Evolutionary conservation across 2,888 invertebrate species (phyloP), one percentile per base, ranked within the genome.

Genomic region (Pimpla rufipes): DNA sequence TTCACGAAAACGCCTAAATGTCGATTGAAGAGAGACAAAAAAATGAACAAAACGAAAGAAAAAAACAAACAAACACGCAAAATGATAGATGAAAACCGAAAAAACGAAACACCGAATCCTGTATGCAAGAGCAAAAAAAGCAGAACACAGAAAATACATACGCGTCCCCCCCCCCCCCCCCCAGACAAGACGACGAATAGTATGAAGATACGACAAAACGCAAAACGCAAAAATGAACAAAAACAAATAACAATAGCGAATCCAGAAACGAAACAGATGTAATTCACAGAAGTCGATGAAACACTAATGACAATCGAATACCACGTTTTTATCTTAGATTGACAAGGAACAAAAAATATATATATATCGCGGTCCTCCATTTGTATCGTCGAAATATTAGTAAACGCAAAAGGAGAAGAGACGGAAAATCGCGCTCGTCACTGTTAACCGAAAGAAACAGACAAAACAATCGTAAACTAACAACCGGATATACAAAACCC

Each of bases 91-190:
- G 78, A 83, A 82, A 57, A 40, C 11, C 16, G 74, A 78, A 80
- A 81, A 78, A 77, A 83, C 64, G 78, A 81, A 74, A 86, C 75
- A 84, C 2, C 83, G 84, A 87, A 86, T 80, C 85, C 84, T 86
- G 85, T 87, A 86, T 86, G 70, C 40, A 75, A 76, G 29, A 29
- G 29, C 3, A 29, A 29, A 29, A 29, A 29, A 29, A 29, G 5
- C 29, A 29, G n/a, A 70, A 84, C 87, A 47, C 64, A 80, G 64
- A 59, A 66, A 86, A 86, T 84, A 87, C 87, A 88, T 87, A 88
- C 87, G 85, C 87, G 85, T n/a, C n/a, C n/a, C n/a, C n/a, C 87
- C 83, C 75, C 85, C 87, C n/a, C n/a, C n/a, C 87, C 83, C 75
- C 85, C 87, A 78, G 80, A 80, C 64, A 73, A 86, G 79, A 76